Evolutionary conservation across 2,113 vertebrate genomes (phyloP).

Genomic region (Chaetorhynchus papuensis): DNA sequence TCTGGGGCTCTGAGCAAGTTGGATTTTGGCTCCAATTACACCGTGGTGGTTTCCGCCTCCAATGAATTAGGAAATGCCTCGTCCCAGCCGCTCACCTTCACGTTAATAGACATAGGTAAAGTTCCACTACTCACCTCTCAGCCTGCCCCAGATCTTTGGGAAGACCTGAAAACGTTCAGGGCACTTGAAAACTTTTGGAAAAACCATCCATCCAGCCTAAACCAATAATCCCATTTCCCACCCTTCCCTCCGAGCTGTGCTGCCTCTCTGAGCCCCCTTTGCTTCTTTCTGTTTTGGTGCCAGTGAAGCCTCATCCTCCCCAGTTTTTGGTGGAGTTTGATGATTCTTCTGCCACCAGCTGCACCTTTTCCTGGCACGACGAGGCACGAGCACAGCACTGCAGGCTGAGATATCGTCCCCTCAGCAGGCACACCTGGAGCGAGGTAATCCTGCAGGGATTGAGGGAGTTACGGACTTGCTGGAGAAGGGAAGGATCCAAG

Average conservation of each 20-base stretch:
- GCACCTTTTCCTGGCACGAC: conserved; percentile 13
- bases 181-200: neutral
- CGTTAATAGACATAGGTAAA: conserved; percentile 51
- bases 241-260: accelerated
- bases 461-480: accelerated
- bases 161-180: accelerated
- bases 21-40: conserved; percentile 53
- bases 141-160: neutral
- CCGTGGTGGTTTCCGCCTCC: conserved; percentile 38
- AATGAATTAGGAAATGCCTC: conserved; percentile 61
- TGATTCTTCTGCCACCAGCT: neutral
- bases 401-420: conserved; percentile 55
- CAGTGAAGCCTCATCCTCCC: conserved; percentile 73
- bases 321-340: conserved; percentile 50
- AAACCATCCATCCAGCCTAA: neutral
- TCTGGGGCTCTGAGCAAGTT: conserved; percentile 1
- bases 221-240: neutral
- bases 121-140: accelerated
- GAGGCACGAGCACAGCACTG: neutral
- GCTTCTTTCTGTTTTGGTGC: neutral
- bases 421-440: conserved; percentile 25
- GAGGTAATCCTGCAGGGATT: conserved; percentile 25
- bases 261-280: neutral
- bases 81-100: conserved; percentile 38
- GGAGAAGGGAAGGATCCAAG: accelerated